Evolutionary conservation across 2,113 vertebrate genomes (phyloP).

Genomic region (Daphoenositta chrysoptera): DNA sequence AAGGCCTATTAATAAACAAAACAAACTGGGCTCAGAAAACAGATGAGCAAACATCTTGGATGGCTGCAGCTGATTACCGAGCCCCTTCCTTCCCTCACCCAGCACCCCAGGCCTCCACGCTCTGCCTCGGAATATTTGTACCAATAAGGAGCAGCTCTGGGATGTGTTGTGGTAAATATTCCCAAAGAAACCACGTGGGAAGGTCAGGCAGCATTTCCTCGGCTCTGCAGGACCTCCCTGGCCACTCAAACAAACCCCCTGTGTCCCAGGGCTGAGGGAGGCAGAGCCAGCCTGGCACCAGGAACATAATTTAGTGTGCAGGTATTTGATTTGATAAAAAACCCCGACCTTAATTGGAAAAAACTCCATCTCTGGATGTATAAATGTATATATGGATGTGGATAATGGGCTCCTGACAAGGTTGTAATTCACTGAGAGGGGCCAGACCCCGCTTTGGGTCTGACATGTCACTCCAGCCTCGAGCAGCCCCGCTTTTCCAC

Average conservation of each 20-base stretch:
- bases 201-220: background rate
- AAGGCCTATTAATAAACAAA: conserved; percentile 40
- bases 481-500: conserved; percentile 73
- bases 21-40: conserved; percentile 7
- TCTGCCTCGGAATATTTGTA: background rate
- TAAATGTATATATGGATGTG: background rate
- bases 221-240: background rate
- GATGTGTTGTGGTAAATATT: background rate
- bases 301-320: conserved; percentile 75
- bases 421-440: conserved; percentile 75
- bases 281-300: conserved; percentile 77
- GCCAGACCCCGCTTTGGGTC: conserved; percentile 61
- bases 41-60: background rate
- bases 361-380: background rate
- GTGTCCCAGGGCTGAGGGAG: conserved; percentile 9
- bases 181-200: background rate
- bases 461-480: conserved; percentile 70
- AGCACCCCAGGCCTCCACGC: background rate
- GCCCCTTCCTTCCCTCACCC: background rate
- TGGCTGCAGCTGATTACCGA: background rate
- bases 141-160: background rate
- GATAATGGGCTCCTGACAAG: conserved; percentile 74
- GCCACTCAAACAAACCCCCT: conserved; percentile 38
- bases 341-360: conserved; percentile 68
- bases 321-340: conserved; percentile 80